Evolutionary conservation across 2,888 invertebrate species (phyloP), one percentile per base, ranked within the genome.

Genomic region (Cryptophagus acutangulus): DNA sequence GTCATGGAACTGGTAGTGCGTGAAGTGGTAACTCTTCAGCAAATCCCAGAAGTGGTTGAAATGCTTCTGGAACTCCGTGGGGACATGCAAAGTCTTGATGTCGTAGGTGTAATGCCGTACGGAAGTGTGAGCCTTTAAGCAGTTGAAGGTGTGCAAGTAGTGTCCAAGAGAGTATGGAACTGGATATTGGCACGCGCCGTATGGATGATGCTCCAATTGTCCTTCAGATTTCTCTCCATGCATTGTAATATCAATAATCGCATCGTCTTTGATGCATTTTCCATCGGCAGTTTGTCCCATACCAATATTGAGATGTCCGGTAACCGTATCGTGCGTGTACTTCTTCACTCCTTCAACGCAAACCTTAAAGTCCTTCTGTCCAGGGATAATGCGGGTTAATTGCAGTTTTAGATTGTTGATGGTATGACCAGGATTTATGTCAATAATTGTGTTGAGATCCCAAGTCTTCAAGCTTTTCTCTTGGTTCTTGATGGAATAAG

Each of bases 301-400:
- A 1, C 52, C 53, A 18, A 71, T 38, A 3, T 44, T 59, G 20
- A 66, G 20, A 39, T 62, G 58, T 10, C 57, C 55, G 29, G 55
- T 54, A 1, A 64, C 58, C n/a, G 58, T 60, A 13, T 63, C 59
- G 4, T 55, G 49, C 1, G 50, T 53, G 17, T 45, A 70, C 17
- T 48, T 59, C 40, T 63, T 62, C 13, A 52, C 54, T 2, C 53
- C 63, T n/a, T 67, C 65, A n/a, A 70, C 17, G 46, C 70, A 70
- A 12, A 71, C 54, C 57, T 65, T 64, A 13, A 59, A 55, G 35
- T 67, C 62, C 31, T 60, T 56, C 43, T 67, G 55, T 17, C 58
- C 65, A 1, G 66, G 63, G 12, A 58, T 54, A 2, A 43, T 48
- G 30, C 64, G 58, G 2, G 57, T 65, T 3, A 71, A 20, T 10